Base-by-base conservation (phyloP, 2,113 vertebrate species). In the Microcebus murinus region DNA sequence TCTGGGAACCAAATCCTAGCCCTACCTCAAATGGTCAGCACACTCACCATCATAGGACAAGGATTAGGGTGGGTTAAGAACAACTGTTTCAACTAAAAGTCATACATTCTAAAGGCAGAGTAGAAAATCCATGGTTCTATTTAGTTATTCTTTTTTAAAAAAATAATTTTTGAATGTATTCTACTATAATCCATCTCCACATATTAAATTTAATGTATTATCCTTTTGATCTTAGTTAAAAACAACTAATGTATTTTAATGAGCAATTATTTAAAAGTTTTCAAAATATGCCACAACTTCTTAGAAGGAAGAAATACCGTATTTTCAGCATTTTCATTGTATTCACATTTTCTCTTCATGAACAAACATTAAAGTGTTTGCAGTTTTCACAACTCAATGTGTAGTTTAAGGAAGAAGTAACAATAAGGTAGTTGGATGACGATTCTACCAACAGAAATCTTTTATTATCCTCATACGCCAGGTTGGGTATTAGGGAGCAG, bases 171-270 rank as follows among this genome's bases (percentile, higher is more conserved):
- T n/a, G 50, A 79, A 74, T 18, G 73, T 90, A 20, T 29, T 71
- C 4, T 8, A 74, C 17, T 57, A 61, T 6, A 87, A 87, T 52
- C 59, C 8, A 82, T 70, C 29, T 70, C 23, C 8, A 36, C 63
- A 61, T 52, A 90, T 67, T 74, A 86, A 81, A 81, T 90, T 73
- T 45, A 95, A 90, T 48, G 4, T 67, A 67, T 81, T 55, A 55
- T 20, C 20, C 14, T 39, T 82, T 88, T 23, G n/a, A 48, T 18
- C 11, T 86, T 68, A 81, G 18, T 70, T 93, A 86, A 90, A 83
- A 65, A 88, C 0, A 74, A 48, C 31, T 39, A 81, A 76, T 7
- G 7, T 55, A 63, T 85, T 48, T 79, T 85, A 89, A 67, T 48
- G 15, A 92, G 15, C 48, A 71, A 88, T 12, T 57, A 73, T 50